Conservation (phyloP, 1,140 invertebrate genomes). For the Maconellicoccus hirsutus region DNA sequence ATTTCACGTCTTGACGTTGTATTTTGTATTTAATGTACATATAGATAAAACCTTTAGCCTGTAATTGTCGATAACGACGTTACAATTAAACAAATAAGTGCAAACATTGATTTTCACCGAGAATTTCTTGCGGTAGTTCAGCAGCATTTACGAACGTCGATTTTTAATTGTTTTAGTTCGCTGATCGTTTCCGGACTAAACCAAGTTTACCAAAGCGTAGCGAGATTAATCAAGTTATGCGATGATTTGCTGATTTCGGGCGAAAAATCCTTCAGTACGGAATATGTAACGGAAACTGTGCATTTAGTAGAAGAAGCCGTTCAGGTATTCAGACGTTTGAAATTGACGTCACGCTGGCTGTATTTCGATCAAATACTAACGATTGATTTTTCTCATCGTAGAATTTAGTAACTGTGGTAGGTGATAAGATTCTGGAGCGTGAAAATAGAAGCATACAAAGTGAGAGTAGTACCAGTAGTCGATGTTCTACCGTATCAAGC, state of each 20-base stretch:
- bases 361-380: no score
- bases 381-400: conserved; percentile 34
- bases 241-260: conserved; percentile 62
- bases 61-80: no score
- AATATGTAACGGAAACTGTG: conserved; percentile 66
- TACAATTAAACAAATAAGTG: no score
- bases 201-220: conserved; percentile 73
- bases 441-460: conserved; percentile 11
- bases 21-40: no score
- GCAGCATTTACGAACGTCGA: no score
- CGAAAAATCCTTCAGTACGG: conserved; percentile 50
- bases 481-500: not conserved
- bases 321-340: conserved; percentile 45
- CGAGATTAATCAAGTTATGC: conserved; percentile 74
- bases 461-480: conserved; percentile 24
- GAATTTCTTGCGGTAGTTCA: no score
- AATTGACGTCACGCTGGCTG: no score
- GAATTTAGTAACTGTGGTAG: conserved; percentile 50
- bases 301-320: conserved; percentile 65
- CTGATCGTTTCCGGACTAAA: conserved; percentile 62
- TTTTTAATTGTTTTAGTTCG: conserved; percentile 38
- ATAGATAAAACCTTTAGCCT: no score
- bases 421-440: conserved; percentile 48
- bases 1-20: no score
- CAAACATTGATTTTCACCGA: no score